Conservation (phyloP, 2,888 invertebrate species). For the Eilema caniola region DNA sequence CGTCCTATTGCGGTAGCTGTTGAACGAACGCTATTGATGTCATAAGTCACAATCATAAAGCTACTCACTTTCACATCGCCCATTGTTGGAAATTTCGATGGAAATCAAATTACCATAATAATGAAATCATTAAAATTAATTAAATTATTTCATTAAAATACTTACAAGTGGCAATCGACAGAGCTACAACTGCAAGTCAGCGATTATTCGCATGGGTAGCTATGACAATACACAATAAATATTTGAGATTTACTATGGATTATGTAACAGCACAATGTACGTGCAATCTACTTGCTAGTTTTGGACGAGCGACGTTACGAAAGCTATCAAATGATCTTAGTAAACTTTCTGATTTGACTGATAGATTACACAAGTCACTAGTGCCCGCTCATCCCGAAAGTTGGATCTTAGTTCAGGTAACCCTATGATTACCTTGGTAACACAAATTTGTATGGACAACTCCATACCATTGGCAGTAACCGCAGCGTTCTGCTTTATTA, state of each 20-base stretch:
- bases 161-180: neutral
- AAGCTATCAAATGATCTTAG: neutral
- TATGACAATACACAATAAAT: neutral
- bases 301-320: neutral
- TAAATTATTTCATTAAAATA: too few species aligned
- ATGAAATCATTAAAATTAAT: neutral
- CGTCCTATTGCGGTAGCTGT: conserved; percentile 5
- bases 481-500: conserved; percentile 14
- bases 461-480: neutral
- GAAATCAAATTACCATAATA: neutral
- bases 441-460: neutral
- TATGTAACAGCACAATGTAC: neutral
- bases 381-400: neutral
- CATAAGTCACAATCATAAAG: conserved; percentile 14
- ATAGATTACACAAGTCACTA: neutral
- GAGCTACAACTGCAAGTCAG: neutral
- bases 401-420: neutral
- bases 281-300: neutral
- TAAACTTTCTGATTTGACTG: neutral
- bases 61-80: neutral
- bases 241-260: neutral
- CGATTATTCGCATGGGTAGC: neutral
- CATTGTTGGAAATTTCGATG: neutral
- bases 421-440: neutral
- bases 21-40: neutral